Evolutionary conservation across 2,113 vertebrate species (phyloP), one percentile per base, ranked within the genome.

Genomic region (Zapus hudsonius): DNA sequence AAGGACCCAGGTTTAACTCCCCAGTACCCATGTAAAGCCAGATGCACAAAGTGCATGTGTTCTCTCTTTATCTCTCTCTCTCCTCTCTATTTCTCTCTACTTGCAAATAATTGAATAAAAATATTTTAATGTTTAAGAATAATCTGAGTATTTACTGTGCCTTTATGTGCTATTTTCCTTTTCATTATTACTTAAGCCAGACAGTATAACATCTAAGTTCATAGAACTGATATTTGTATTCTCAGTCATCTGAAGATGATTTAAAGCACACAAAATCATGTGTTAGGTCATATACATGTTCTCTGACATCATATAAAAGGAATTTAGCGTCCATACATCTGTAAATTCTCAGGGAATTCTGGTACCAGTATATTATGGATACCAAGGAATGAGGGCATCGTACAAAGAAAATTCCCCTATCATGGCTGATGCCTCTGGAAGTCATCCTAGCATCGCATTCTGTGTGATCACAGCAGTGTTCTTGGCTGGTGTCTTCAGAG

Each of bases 401-500:
- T 64, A 13, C 8, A 23, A 1, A 13, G 19, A 10, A 20, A 9
- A 47, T 47, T 10, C 59, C 55, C 36, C 55, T 75, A 57, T 6
- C 8, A 36, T 3, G 9, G 20, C 31, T 7, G 20, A 33, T 47
- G 20, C 69, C 63, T 87, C 63, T 73, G 33, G 75, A 85, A 52
- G 7, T 59, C 23, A 31, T 57, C 29, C 20, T 23, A 4, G 9
- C 70, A 19, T 55, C 70, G 31, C 25, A 31, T 16, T n/a, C 11
- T 23, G 6, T 16, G 27, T 44, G 31, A 5, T 17, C 27, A 1
- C 11, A 17, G 70, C 5, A 9, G 8, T 27, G 10, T 0, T 25
- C 31, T n/a, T 15, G 44, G 70, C 31, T 72, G 25, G 40, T 64
- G 4, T 78, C 57, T 85, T 79, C 47, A 73, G 44, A 79, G 9